Base-by-base conservation (phyloP, 2,113 vertebrate genomes). In the Xyliphius kryptos region DNA sequence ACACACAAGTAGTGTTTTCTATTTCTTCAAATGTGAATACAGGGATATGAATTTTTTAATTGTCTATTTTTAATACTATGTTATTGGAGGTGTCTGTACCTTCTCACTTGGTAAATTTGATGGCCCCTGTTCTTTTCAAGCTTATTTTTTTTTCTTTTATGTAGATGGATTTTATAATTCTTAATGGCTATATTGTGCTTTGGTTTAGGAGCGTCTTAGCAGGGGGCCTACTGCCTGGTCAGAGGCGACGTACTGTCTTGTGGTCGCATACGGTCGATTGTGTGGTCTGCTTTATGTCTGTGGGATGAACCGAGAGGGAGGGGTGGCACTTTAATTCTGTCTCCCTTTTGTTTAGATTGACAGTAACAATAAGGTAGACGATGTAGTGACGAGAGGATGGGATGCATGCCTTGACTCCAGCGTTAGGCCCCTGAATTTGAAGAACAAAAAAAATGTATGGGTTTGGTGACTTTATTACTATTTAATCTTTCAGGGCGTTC, bases 271-370 rank as follows among this genome's bases (percentile, higher is more conserved):
- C 37, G 32, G 53, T 50, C 32, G 19, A 16, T 38, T 41, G 53
- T 20, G 32, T 57, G 36, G 63, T 41, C 36, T 57, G 54, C 48
- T 66, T 48, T 32, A 32, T 56, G 32, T 66, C 63, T 41, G 54
- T n/a, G 2, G 54, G 46, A 50, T 19, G 54, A 40, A 37, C n/a
- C 1, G 15, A 26, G 3, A 40, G 22, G 6, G 54, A 26, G 7
- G 17, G 47, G 13, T 22, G 6, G 1, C 46, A 43, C 56, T 44
- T 58, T 44, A 9, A 43, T 44, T 19, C 41, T 10, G n/a, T 2
- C 3, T 57, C 38, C 53, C 5, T 40, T 48, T 64, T 64, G 52
- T 64, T 37, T 55, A 64, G 52, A 52, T 44, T 66, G 32, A 32
- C 26, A 32, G 4, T 6, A 5, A 32, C 26, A 32, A 32, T 32